A percentile compares a stretch with the other conserved stretches of the same genome.
phyloP scores from a whole-genome alignment of 2,797 vertebrate genomes.

The Onychomys leucogaster region DNA sequence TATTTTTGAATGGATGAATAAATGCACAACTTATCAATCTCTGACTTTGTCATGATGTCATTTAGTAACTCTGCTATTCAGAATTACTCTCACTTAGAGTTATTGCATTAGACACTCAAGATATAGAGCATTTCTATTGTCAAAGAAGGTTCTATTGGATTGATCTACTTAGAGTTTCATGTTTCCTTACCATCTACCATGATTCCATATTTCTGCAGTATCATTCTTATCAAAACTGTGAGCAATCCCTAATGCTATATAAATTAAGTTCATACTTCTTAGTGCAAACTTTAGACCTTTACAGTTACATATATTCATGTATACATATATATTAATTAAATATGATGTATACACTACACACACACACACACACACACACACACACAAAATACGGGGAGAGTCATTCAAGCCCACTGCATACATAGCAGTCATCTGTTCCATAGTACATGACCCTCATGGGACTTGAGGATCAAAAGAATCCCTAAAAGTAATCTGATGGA shows the following conservation, averaged over 20 bases:
- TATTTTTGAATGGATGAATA: constrained; percentile 27
- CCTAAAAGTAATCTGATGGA: constrained; percentile 40
- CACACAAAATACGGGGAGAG: background rate
- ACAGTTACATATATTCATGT: background rate
- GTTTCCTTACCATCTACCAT: background rate
- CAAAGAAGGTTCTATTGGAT: constrained; percentile 3
- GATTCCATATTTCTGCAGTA: constrained; percentile 17
- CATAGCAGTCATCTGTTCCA: background rate
- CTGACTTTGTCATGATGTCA: background rate
- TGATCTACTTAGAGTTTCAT: background rate
- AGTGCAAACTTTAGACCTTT: constrained; percentile 29
- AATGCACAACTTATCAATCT: background rate
- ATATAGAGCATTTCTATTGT: background rate
- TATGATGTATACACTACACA: too few species aligned
- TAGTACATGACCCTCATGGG: background rate
- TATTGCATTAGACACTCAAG: background rate
- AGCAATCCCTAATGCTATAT: background rate
- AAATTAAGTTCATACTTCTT: constrained; percentile 46
- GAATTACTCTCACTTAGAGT: background rate
- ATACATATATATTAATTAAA: too few species aligned
- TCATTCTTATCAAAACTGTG: constrained; percentile 23
- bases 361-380: too few species aligned
- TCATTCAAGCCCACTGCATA: background rate
- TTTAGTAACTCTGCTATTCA: background rate
- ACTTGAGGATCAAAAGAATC: background rate